Conservation (phyloP, 2,797 vertebrate species). For the Rhabdomys pumilio region DNA sequence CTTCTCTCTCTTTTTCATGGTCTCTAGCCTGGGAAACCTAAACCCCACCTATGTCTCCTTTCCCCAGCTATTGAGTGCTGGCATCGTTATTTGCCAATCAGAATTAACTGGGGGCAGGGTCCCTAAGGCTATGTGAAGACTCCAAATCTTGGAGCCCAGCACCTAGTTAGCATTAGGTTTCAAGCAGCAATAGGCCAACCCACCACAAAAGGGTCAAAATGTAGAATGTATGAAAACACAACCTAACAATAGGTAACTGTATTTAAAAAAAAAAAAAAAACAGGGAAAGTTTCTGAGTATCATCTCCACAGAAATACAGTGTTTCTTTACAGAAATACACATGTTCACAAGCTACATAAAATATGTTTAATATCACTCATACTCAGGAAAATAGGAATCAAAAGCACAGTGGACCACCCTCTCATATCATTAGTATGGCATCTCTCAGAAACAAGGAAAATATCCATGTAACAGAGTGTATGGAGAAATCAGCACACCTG, state of each 20-base stretch:
- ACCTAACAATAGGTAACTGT: background rate
- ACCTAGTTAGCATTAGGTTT: background rate
- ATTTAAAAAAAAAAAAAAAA: background rate
- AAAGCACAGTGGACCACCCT: background rate
- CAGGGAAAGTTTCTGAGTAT: background rate
- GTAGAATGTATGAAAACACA: conserved; percentile 19
- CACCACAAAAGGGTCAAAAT: background rate
- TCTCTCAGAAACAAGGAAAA: background rate
- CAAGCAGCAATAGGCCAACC: background rate
- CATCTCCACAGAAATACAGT: background rate
- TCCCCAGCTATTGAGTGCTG: background rate
- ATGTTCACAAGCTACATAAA: background rate
- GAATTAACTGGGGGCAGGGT: background rate
- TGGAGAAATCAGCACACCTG: background rate
- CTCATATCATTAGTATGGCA: background rate
- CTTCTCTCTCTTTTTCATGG: background rate
- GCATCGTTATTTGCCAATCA: background rate
- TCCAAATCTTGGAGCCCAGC: background rate
- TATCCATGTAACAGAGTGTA: background rate
- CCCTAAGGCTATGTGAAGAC: background rate
- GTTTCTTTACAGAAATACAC: background rate
- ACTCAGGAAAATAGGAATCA: conserved; percentile 21
- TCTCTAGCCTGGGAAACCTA: background rate
- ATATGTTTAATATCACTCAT: background rate
- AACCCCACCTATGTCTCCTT: background rate